Evolutionary conservation across 1,140 invertebrate genomes (phyloP).

Genomic region (Micrasema minimum): DNA sequence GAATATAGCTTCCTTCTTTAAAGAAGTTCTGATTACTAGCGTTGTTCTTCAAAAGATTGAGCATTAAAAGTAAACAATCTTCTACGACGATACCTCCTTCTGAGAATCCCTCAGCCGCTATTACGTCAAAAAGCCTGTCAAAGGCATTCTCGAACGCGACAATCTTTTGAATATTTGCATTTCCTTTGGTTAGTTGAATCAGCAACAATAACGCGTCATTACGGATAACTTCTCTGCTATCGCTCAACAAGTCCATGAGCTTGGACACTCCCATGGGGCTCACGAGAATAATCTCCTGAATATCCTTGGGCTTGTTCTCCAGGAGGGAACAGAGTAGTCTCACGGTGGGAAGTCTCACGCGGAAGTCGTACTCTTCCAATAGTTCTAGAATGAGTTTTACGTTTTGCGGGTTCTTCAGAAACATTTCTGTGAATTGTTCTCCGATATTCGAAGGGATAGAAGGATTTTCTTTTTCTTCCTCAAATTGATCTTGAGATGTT

Average conservation of each 20-base stretch:
- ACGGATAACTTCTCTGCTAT: slow-evolving; percentile 94
- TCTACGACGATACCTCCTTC: slow-evolving; percentile 98
- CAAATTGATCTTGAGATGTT: slow-evolving; percentile 84
- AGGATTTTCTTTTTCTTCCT: slow-evolving; percentile 80
- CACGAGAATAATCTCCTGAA: slow-evolving; percentile 94
- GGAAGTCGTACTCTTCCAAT: slow-evolving; percentile 95
- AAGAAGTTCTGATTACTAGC: slow-evolving; percentile 99
- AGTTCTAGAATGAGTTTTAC: slow-evolving; percentile 86
- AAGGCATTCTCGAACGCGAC: slow-evolving; percentile 99
- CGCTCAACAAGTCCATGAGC: slow-evolving; percentile 94
- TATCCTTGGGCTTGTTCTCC: slow-evolving; percentile 85
- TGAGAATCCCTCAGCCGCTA: slow-evolving; percentile 89
- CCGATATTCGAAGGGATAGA: slow-evolving; percentile 76
- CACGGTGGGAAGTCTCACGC: slow-evolving; percentile 87
- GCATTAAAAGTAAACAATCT: slow-evolving; percentile 95
- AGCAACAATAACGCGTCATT: slow-evolving; percentile 96
- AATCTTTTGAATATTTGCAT: slow-evolving; percentile 99
- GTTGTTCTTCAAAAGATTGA: slow-evolving; percentile 95
- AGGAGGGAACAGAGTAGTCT: slow-evolving; percentile 86
- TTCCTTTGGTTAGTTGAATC: slow-evolving; percentile 92
- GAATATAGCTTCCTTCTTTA: slow-evolving; percentile 96
- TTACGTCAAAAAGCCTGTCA: slow-evolving; percentile 94
- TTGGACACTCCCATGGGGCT: slow-evolving; percentile 98
- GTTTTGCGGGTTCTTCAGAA: slow-evolving; percentile 92
- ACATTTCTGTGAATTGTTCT: slow-evolving; percentile 98